Evolutionary conservation across 2,113 vertebrate species (phyloP), one percentile per base, ranked within the genome.

Genomic region (Hemiscyllium ocellatum): DNA sequence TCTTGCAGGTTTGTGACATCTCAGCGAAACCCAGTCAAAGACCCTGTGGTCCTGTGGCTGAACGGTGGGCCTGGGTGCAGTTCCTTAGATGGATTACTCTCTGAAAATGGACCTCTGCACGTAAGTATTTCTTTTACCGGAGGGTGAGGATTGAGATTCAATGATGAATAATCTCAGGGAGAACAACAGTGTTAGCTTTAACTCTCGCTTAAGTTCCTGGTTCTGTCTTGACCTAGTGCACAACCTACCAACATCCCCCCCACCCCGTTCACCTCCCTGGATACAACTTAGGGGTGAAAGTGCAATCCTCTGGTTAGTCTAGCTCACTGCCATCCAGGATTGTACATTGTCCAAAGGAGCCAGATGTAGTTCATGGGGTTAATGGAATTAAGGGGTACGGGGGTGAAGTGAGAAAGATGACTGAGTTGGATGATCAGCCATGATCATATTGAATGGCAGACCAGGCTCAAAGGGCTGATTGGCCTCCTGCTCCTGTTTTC

Each of bases 11-110:
- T 98, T 96, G 98, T 98, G 96, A 98, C 97, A 0, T 98, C 98
- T 72, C 97, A 98, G 96, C 96, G 96, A 50, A 96, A 97, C 96
- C 98, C 98, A 0, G 70, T 95, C 47, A 97, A 96, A 50, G 98
- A 98, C 96, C 98, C 98, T 4, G 80, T 98, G 86, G 97, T 98
- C n/a, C 97, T 98, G 7, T 98, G 98, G 98, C 96, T 98, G 95
- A 98, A 98, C 1, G 98, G 98, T 22, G 98, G 98, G 19, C 98
- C 98, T 0, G 98, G 98, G 65, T 98, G 98, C 97, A 98, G 98
- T 96, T 98, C 98, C 0, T 96, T 98, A 95, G 98, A 98, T 68
- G 98, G 98, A 19, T 97, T 98, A 95, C 96, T 98, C 65, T 98
- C 98, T 26, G 98, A 98, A 95, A 98, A 98, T 13, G 98, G 98